A percentile compares a stretch with the other conserved stretches of the same genome.
Conservation (phyloP, 2,797 vertebrate species). For the Anolis apletophallus region DNA sequence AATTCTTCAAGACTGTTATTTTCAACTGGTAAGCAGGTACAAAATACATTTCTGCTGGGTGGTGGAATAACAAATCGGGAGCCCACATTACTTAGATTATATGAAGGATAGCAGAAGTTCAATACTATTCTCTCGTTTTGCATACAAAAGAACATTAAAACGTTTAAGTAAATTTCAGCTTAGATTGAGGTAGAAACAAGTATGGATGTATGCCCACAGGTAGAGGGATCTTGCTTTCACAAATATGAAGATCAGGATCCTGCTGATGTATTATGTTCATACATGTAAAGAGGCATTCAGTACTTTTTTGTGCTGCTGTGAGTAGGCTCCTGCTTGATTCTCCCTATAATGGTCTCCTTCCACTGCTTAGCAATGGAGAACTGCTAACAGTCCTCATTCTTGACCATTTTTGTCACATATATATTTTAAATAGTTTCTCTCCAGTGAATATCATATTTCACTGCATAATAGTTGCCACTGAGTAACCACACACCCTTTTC, state of each 20-base stretch:
- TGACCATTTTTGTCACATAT: neutral
- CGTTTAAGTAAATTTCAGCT: slow-evolving; percentile 2
- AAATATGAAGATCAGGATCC: neutral
- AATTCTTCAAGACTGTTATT: neutral
- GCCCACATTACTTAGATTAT: slow-evolving; percentile 4
- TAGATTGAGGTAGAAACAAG: slow-evolving; percentile 15
- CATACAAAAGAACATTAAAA: slow-evolving; percentile 32
- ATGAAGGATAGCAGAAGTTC: neutral
- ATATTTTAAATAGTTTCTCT: neutral
- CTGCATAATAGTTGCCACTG: no score
- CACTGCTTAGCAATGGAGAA: no score
- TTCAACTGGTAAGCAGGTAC: neutral
- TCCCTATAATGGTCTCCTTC: no score
- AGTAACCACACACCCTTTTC: no score
- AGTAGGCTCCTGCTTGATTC: no score
- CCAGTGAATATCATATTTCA: neutral
- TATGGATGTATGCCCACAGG: slow-evolving; percentile 29
- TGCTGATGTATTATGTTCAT: neutral
- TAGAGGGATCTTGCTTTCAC: slow-evolving; percentile 24
- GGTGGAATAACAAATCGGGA: neutral
- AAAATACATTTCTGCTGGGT: accelerated
- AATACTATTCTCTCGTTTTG: slow-evolving; percentile 13
- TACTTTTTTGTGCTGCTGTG: no score
- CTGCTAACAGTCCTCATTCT: neutral
- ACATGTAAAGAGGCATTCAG: neutral